Conservation (phyloP, 2,888 invertebrate genomes). For the Rugalucina vietnamica region DNA sequence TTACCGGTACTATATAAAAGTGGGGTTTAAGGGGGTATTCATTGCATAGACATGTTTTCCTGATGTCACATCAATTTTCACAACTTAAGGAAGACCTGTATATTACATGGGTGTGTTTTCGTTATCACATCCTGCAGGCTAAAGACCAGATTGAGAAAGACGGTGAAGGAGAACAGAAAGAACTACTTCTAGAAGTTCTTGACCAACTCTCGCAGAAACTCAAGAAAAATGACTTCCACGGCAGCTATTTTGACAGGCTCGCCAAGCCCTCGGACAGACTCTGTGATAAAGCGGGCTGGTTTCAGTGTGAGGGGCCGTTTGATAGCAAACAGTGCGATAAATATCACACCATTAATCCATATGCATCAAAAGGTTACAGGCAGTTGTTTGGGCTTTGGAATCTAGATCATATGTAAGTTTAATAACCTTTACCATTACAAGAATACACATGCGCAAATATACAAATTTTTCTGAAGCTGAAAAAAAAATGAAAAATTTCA, state of each 20-base stretch:
- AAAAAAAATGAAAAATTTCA: too few species aligned
- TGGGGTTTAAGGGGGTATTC: too few species aligned
- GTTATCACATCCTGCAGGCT: too few species aligned
- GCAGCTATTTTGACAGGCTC: conserved; percentile 74
- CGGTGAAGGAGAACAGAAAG: conserved; percentile 60
- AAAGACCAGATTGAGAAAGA: conserved; percentile 79
- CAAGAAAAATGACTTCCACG: conserved; percentile 74
- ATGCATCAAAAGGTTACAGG: conserved; percentile 74
- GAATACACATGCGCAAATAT: too few species aligned
- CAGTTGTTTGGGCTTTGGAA: conserved; percentile 79
- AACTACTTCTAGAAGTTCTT: conserved; percentile 62
- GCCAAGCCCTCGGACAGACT: conserved; percentile 65
- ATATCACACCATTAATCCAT: conserved; percentile 77
- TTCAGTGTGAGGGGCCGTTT: conserved; percentile 81
- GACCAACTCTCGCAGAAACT: conserved; percentile 65
- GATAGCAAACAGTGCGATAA: conserved; percentile 74
- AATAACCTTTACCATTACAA: too few species aligned
- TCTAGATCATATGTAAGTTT: conserved; percentile 79
- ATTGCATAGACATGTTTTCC: too few species aligned
- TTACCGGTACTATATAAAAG: too few species aligned
- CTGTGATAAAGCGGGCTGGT: conserved; percentile 82
- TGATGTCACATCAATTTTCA: too few species aligned
- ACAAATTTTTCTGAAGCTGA: too few species aligned
- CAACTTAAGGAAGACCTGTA: too few species aligned
- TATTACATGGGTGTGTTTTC: too few species aligned